Conservation (phyloP, 35 echinoderm and acorn worm genomes). For the Stichopus chloronotus region DNA sequence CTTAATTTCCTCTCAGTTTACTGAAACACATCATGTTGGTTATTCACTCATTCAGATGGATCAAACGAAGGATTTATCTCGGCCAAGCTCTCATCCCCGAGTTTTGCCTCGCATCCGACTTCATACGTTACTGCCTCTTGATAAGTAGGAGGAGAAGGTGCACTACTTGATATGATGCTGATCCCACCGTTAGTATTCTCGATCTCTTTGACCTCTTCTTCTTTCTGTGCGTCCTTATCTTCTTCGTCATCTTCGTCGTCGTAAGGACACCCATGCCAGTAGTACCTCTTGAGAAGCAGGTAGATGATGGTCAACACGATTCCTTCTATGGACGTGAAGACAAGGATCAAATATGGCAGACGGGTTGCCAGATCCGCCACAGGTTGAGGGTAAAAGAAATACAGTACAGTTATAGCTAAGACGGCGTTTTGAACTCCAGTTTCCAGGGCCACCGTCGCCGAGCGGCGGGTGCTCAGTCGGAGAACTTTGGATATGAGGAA, state of each 20-base stretch:
- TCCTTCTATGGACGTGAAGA: conserved; percentile 62
- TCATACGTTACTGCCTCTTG: neutral
- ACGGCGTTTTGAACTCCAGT: conserved; percentile 74
- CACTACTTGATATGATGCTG: neutral
- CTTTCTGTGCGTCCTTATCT: neutral
- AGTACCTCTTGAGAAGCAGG: conserved; percentile 61
- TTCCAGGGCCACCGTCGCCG: conserved; percentile 67
- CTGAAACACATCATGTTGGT: too few relatives aligned
- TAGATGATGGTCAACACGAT: conserved; percentile 53
- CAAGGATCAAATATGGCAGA: conserved; percentile 64
- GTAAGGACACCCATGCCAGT: conserved; percentile 48
- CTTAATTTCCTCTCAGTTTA: too few relatives aligned
- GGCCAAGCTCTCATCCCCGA: conserved; percentile 34
- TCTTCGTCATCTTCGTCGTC: conserved; percentile 47
- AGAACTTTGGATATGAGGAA: conserved; percentile 51
- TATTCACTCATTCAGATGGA: neutral
- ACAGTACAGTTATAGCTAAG: conserved; percentile 64
- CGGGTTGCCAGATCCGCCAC: conserved; percentile 59
- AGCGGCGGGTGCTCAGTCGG: neutral
- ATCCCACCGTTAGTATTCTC: conserved; percentile 37
- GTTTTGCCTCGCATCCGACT: conserved; percentile 28
- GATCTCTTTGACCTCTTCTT: neutral
- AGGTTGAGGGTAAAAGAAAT: conserved; percentile 65
- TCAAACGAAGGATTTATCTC: conserved; percentile 39
- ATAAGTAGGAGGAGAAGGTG: neutral